Percentiles rank a stretch among this genome's conserved stretches.
These are phyloP conservation scores for Dicyrtomina minuta DNA, from an alignment of 2,888 invertebrate genomes.

Conservation along the genomic window DNA sequence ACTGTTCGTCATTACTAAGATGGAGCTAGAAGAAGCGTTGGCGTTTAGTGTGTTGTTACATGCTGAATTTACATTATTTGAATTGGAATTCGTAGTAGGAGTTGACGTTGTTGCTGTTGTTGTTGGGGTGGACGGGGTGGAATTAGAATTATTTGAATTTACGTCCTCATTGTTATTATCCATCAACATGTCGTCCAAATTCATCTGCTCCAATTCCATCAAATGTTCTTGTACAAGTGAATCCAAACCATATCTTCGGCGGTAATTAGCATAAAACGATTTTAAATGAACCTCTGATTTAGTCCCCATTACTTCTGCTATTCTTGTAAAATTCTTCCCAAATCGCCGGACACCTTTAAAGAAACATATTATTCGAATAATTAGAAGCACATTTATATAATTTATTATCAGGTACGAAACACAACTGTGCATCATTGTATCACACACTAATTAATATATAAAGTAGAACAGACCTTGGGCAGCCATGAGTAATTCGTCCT, in stretches of 20 bases:
- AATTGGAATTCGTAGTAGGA: not conserved
- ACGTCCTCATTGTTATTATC: constrained; percentile 14
- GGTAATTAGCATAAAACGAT: constrained; percentile 87
- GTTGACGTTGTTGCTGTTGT: constrained; percentile 2
- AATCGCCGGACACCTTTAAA: constrained; percentile 64
- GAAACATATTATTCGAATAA: constrained; percentile 4
- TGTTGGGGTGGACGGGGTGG: not conserved
- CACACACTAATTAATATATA: not conserved
- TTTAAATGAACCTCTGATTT: constrained; percentile 92
- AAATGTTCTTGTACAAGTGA: constrained; percentile 81
- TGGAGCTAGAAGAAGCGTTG: no score
- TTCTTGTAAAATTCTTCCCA: constrained; percentile 84
- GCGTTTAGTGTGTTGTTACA: no score
- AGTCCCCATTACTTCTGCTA: constrained; percentile 91
- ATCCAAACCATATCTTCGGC: constrained; percentile 85
- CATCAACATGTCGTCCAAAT: constrained; percentile 23
- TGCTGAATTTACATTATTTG: not conserved
- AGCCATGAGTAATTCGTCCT: constrained; percentile 86
- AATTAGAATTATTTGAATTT: not conserved
- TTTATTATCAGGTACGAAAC: no score
- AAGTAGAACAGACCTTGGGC: constrained; percentile 68
- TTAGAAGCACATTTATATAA: not conserved
- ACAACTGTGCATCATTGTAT: no score
- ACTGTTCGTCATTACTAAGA: no score
- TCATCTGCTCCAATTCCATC: constrained; percentile 60